Evolutionary conservation across 2,888 invertebrate genomes (phyloP).

Genomic region (Heliconius charithonia): DNA sequence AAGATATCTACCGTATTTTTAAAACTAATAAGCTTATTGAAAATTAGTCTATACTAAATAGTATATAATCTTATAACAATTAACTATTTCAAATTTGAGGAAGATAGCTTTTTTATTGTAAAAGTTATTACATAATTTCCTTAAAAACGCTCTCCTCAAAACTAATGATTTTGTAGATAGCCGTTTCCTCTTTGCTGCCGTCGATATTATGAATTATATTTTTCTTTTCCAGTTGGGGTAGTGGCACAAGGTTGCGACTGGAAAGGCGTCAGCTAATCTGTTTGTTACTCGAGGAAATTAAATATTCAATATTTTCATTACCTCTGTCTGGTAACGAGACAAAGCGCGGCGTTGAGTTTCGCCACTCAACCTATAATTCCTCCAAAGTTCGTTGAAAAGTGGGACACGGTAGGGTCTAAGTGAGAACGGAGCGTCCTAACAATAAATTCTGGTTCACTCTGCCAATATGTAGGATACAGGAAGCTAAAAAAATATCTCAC

Average conservation of each 20-base stretch:
- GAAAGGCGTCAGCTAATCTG: neutral
- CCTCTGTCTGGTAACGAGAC: neutral
- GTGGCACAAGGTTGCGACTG: neutral
- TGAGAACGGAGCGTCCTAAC: neutral
- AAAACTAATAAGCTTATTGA: too few species aligned
- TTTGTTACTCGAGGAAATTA: neutral
- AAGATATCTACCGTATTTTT: too few species aligned
- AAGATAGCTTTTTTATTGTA: too few species aligned
- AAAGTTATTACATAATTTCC: too few species aligned
- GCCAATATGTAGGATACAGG: neutral
- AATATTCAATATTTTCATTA: neutral
- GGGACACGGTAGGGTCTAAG: neutral
- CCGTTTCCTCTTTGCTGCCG: too few species aligned
- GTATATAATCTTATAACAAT: too few species aligned
- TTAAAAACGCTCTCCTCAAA: too few species aligned
- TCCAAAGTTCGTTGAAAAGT: neutral
- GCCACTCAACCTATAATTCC: neutral
- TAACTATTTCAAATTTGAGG: too few species aligned
- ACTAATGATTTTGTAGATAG: too few species aligned
- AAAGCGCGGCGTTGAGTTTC: neutral
- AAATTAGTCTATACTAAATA: too few species aligned
- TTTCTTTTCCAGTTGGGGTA: neutral
- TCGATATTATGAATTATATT: neutral
- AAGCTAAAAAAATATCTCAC: neutral
- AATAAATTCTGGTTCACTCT: neutral